phyloP scores from a whole-genome alignment of 2,888 invertebrate genomes.

The Lasioglossum oenotherae region DNA sequence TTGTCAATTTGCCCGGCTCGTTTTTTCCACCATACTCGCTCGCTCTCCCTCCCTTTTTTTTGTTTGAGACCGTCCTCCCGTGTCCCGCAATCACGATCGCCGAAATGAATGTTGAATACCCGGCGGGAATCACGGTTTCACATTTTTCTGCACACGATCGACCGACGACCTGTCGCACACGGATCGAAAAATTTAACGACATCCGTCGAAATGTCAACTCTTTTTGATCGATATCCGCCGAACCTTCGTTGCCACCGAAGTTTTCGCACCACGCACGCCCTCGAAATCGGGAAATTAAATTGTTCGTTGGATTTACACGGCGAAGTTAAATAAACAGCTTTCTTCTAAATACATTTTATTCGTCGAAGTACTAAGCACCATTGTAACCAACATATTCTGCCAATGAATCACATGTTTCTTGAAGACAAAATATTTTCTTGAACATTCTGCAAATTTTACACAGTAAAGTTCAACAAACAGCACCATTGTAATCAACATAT shows the following conservation, averaged over 20 bases:
- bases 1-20: not conserved
- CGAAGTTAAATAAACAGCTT: no score
- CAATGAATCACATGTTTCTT: no score
- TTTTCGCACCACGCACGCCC: no score
- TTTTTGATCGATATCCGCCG: not conserved
- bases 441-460: no score
- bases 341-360: no score
- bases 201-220: not conserved
- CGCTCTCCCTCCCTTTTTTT: not conserved
- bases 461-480: no score
- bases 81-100: not conserved
- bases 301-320: no score
- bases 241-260: not conserved
- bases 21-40: not conserved
- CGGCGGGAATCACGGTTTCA: not conserved
- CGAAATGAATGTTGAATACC: conserved; percentile 4
- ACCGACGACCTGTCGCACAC: not conserved
- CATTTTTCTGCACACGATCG: not conserved
- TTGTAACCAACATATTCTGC: no score
- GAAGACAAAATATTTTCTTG: no score
- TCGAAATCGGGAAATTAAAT: no score
- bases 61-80: not conserved
- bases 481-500: no score
- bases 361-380: no score
- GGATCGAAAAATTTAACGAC: not conserved